Evolutionary conservation across 2,797 vertebrate genomes (phyloP), one percentile per base, ranked within the genome.

Genomic region (Ptychadena robeensis): DNA sequence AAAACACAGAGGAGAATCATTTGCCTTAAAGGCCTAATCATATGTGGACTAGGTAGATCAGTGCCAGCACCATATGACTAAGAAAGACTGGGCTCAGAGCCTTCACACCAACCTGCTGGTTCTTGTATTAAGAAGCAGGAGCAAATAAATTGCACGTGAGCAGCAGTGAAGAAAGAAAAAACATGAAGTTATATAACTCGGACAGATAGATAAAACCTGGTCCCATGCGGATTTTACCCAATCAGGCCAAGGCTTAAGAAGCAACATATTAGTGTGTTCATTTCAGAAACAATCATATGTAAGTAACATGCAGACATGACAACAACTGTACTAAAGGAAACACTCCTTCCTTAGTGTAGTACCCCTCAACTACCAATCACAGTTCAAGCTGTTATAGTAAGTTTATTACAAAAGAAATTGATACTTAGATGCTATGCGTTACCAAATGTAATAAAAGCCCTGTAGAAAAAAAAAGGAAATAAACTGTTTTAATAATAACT

Each of bases 101-200:
- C 88, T 87, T 89, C 82, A 89, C 93, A 94, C 96, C 94, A 96
- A 98, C 96, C 96, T 97, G 96, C 93, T 95, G 95, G 95, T 91
- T 96, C 96, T 98, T 96, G 92, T 92, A 93, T 93, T 93, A 96
- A 94, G 93, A 94, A 91, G 93, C 86, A 89, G 91, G 79, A 92
- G 90, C 92, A 93, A 95, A 92, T 91, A 94, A 94, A 88, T 93
- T 94, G 81, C 79, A 94, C 91, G 94, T 89, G 93, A 93, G 93
- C 93, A 88, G 92, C 94, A 93, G 93, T 91, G 89, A 86, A 91
- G 88, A 93, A 85, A 93, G 87, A 94, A 93, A 95, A 93, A 89
- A 53, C 44, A 53, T 53, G 87, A 65, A 15, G 44, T 73, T 59
- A 84, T 34, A 74, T 25, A 38, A 74, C 70, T 31, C 35, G 18